These are phyloP conservation scores for Pristionchus arcanus DNA, from an alignment of 2,888 invertebrate species.

Conservation along the genomic window DNA sequence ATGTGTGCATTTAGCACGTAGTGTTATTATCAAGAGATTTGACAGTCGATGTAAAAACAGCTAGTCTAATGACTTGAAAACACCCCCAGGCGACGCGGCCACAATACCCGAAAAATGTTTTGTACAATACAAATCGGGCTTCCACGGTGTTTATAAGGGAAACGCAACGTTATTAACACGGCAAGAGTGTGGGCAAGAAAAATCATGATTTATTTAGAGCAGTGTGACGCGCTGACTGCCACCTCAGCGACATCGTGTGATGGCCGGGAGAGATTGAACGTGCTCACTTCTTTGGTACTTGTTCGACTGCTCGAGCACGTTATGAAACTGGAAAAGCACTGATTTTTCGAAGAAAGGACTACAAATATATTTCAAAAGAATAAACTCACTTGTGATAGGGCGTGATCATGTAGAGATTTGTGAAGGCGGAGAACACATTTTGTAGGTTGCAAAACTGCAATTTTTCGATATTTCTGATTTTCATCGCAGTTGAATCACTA, in stretches of 20 bases:
- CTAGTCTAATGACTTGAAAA: too few relatives aligned
- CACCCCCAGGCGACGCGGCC: too few relatives aligned
- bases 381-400: background rate
- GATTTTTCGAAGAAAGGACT: background rate
- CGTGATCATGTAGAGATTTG: constrained; percentile 10
- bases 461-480: background rate
- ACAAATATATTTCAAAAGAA: background rate
- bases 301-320: background rate
- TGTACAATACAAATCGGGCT: too few relatives aligned
- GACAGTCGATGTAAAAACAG: too few relatives aligned
- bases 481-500: too few relatives aligned
- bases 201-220: too few relatives aligned
- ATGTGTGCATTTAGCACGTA: too few relatives aligned
- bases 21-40: too few relatives aligned
- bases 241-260: background rate
- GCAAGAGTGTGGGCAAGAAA: too few relatives aligned
- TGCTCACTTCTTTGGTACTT: background rate
- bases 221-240: background rate
- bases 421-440: constrained; percentile 1
- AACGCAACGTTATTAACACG: too few relatives aligned
- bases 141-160: too few relatives aligned
- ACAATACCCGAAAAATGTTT: too few relatives aligned
- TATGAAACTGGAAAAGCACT: background rate
- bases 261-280: background rate
- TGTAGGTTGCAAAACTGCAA: constrained; percentile 4